A percentile compares a stretch with the other conserved stretches of the same genome.
These are phyloP conservation scores for Poeciliopsis occidentalis DNA, from an alignment of 2,113 vertebrate species.

Conservation along the genomic window DNA sequence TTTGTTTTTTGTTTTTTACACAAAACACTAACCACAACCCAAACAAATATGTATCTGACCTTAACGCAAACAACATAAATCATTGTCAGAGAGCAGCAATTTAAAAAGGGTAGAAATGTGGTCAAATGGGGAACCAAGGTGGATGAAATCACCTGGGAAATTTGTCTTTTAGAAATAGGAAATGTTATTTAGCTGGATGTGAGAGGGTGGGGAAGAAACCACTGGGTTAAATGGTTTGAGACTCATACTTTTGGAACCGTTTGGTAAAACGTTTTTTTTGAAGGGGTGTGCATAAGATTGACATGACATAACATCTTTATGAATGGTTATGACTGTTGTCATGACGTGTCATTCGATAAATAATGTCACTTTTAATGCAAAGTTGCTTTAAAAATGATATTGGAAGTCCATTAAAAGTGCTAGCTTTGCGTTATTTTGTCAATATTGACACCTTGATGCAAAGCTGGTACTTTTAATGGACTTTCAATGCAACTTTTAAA, in stretches of 20 bases:
- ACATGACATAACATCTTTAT: no score
- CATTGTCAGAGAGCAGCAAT: background rate
- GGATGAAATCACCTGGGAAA: background rate
- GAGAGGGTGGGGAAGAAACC: background rate
- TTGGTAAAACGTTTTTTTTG: no score
- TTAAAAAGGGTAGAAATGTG: background rate
- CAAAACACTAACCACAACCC: background rate
- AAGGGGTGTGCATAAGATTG: no score
- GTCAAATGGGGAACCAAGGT: background rate
- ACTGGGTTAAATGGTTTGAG: background rate
- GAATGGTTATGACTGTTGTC: no score
- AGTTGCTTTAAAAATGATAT: no score
- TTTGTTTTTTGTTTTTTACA: background rate
- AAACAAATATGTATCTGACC: constrained; percentile 1
- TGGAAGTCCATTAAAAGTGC: no score
- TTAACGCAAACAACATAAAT: background rate
- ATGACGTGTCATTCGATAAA: no score
- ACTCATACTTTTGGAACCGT: background rate
- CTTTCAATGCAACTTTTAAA: no score
- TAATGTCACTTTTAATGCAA: no score
- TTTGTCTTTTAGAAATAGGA: background rate
- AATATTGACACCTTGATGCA: no score
- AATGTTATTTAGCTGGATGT: background rate
- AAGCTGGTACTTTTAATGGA: no score
- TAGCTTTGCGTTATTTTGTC: no score